phyloP scores from a whole-genome alignment of 2,797 vertebrate species.

The Arnoldichthys spilopterus region DNA sequence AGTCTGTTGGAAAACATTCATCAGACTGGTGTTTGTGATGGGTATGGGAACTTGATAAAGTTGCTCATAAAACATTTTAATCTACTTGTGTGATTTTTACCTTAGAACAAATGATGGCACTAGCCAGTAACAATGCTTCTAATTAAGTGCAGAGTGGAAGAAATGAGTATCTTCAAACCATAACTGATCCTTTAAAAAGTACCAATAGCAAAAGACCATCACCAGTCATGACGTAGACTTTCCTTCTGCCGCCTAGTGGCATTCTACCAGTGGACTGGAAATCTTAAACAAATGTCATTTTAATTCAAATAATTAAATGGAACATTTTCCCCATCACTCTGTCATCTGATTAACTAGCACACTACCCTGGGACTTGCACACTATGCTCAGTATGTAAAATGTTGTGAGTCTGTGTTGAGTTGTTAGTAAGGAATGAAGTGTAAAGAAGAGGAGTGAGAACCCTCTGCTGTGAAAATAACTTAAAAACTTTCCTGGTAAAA shows the following conservation, averaged over 20 bases:
- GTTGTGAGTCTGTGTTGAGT: no score
- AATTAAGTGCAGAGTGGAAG: background rate
- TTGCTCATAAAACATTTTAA: conserved; percentile 25
- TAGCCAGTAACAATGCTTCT: conserved; percentile 5
- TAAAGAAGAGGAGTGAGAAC: no score
- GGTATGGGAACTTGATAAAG: conserved; percentile 22
- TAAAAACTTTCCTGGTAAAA: no score
- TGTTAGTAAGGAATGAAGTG: no score
- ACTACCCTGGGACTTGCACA: no score
- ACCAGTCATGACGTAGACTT: background rate
- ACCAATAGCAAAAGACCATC: background rate
- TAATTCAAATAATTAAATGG: no score
- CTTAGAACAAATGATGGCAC: conserved; percentile 15
- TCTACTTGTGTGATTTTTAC: conserved; percentile 41
- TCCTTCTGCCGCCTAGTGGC: background rate
- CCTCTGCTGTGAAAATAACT: no score
- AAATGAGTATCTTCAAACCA: conserved; percentile 18
- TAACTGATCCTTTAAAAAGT: conserved; percentile 1
- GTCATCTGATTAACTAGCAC: no score
- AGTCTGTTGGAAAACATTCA: conserved; percentile 30
- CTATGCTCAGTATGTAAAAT: no score
- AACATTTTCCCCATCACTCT: no score
- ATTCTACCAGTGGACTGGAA: background rate
- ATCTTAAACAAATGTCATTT: no score
- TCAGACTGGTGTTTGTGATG: conserved; percentile 27